A percentile compares a stretch with the other conserved stretches of the same genome.
These are phyloP conservation scores for Ceyx margarethae DNA, from an alignment of 2,113 vertebrate species.

Conservation along the genomic window DNA sequence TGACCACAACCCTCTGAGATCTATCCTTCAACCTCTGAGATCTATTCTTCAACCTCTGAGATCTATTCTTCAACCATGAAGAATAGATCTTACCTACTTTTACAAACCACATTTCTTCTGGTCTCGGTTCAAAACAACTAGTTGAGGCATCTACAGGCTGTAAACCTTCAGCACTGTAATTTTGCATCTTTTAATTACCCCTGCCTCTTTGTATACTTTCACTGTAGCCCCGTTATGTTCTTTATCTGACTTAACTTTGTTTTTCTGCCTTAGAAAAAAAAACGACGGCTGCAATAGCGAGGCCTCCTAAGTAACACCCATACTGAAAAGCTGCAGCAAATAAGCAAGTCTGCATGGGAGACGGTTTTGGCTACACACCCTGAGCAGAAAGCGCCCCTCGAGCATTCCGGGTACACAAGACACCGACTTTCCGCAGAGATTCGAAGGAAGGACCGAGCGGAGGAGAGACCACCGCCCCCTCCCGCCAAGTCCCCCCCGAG, in stretches of 20 bases:
- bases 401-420: fast-evolving
- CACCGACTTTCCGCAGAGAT: neutral
- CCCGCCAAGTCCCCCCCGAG: neutral
- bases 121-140: neutral
- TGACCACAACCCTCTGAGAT: too few relatives aligned
- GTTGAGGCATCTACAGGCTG: neutral
- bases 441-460: fast-evolving
- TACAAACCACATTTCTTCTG: neutral
- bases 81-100: neutral
- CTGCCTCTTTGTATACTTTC: neutral
- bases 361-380: neutral
- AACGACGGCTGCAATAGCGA: fast-evolving
- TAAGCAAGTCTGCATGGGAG: neutral
- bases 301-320: fast-evolving
- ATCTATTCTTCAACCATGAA: too few relatives aligned
- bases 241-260: neutral
- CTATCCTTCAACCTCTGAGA: too few relatives aligned
- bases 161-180: neutral
- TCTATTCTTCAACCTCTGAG: too few relatives aligned
- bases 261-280: neutral
- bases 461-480: neutral
- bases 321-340: neutral
- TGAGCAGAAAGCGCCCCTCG: neutral
- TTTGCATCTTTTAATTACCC: neutral
- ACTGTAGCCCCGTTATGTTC: neutral